Evolutionary conservation across 2,888 invertebrate species (phyloP).

Genomic region (Agrilus mali): DNA sequence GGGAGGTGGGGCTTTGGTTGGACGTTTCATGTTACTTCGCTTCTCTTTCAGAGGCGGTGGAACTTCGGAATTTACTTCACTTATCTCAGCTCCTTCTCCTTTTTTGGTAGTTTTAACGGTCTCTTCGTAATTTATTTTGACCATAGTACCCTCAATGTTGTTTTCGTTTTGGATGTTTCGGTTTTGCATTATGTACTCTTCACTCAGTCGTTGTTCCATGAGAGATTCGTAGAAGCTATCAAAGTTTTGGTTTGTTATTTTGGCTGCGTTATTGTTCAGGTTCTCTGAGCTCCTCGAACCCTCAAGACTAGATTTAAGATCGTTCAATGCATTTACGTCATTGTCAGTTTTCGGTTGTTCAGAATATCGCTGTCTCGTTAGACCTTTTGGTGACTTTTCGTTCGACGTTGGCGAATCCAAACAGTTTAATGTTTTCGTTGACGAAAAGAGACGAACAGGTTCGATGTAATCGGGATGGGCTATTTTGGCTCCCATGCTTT

Average conservation of each 20-base stretch:
- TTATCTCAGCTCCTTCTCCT: too few relatives aligned
- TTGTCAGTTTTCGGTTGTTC: conserved; percentile 9
- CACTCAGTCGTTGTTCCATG: conserved; percentile 27
- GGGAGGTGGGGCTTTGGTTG: conserved; percentile 47
- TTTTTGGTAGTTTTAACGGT: too few relatives aligned
- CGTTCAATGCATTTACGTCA: conserved; percentile 12
- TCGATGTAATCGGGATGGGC: conserved; percentile 80
- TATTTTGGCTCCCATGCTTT: conserved; percentile 73
- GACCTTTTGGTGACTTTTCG: conserved; percentile 15
- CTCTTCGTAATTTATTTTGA: background rate
- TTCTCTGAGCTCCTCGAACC: background rate
- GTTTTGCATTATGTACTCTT: conserved; percentile 19
- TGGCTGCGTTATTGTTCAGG: conserved; percentile 1
- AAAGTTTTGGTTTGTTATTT: conserved; percentile 26
- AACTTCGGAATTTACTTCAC: background rate
- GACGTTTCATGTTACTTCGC: conserved; percentile 20
- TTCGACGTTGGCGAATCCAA: conserved; percentile 13
- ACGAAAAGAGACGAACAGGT: conserved; percentile 50
- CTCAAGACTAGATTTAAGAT: conserved; percentile 14
- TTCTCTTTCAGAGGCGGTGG: background rate
- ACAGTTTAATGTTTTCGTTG: conserved; percentile 16
- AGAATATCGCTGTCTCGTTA: conserved; percentile 12
- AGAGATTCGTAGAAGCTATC: conserved; percentile 31
- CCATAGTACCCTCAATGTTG: conserved; percentile 15
- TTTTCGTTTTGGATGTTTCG: conserved; percentile 22